These are phyloP conservation scores for Harmothoe impar DNA, from an alignment of 2,888 invertebrate genomes.

Conservation along the genomic window DNA sequence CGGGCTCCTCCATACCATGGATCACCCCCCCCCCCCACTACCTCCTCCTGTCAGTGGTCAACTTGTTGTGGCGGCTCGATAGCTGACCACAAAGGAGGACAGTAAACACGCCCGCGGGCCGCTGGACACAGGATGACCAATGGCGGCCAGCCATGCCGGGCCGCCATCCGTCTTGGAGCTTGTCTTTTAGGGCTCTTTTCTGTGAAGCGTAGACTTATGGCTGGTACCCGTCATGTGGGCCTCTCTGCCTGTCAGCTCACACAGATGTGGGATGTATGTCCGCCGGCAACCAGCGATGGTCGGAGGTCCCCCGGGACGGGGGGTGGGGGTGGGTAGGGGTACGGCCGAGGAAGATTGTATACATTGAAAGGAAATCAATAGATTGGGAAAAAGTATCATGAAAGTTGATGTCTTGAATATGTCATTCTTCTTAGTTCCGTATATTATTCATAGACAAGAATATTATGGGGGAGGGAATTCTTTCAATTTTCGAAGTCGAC, in stretches of 20 bases:
- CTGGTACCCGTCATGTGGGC: conserved; percentile 16
- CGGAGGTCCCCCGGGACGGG: too few relatives aligned
- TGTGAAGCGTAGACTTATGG: background rate
- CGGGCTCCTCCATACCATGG: background rate
- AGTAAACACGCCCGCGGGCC: background rate
- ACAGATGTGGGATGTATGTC: background rate
- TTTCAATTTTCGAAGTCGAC: too few relatives aligned
- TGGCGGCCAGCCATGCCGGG: background rate
- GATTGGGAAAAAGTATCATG: too few relatives aligned
- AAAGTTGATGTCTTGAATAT: too few relatives aligned
- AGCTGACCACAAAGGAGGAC: background rate
- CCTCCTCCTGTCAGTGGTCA: conserved; percentile 14
- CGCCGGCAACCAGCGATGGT: background rate
- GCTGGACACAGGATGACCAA: conserved; percentile 31
- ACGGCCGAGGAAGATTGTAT: too few relatives aligned
- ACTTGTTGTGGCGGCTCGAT: background rate
- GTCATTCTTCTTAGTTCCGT: too few relatives aligned
- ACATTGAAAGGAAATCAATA: too few relatives aligned
- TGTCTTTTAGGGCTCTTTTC: background rate
- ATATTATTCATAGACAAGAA: too few relatives aligned
- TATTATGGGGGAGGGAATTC: too few relatives aligned
- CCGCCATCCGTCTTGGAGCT: background rate
- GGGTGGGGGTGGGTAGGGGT: too few relatives aligned
- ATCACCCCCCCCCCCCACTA: background rate
- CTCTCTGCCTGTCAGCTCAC: background rate